A percentile compares a stretch with the other conserved stretches of the same genome.
phyloP scores from a whole-genome alignment of 2,888 invertebrate genomes.

The Drosophila birchii region DNA sequence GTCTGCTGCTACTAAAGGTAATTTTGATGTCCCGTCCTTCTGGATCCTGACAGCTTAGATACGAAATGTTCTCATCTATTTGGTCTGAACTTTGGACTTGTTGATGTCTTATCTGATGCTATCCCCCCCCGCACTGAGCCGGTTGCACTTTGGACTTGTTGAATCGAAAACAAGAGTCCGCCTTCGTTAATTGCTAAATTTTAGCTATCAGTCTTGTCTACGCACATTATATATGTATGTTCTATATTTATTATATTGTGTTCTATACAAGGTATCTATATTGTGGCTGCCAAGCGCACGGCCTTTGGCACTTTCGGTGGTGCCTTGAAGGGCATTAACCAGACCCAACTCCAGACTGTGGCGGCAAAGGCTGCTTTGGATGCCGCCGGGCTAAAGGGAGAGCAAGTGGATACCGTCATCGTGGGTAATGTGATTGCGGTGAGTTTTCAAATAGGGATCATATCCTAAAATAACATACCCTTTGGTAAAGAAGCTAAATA shows the following conservation, averaged over 20 bases:
- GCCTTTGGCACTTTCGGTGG: constrained; percentile 98
- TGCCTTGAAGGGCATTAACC: constrained; percentile 89
- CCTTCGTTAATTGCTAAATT: constrained; percentile 30
- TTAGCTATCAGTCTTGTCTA: constrained; percentile 34
- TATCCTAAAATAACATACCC: background rate
- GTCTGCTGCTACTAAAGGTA: constrained; percentile 83
- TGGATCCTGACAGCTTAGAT: too few relatives aligned
- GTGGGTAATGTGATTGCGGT: constrained; percentile 96
- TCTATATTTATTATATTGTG: background rate
- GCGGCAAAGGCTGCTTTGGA: constrained; percentile 92
- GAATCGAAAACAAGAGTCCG: constrained; percentile 29
- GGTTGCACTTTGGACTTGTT: constrained; percentile 51
- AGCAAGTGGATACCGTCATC: constrained; percentile 93
- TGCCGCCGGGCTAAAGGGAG: constrained; percentile 92
- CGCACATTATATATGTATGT: constrained; percentile 13
- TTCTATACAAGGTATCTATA: constrained; percentile 89
- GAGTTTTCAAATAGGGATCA: constrained; percentile 81
- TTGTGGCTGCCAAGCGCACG: constrained; percentile 98
- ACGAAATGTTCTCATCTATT: background rate
- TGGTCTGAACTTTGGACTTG: constrained; percentile 73
- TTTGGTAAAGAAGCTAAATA: background rate
- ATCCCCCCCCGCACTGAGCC: constrained; percentile 36
- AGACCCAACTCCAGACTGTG: constrained; percentile 92
- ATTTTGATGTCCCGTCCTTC: background rate
- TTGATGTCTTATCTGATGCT: constrained; percentile 57